phyloP scores from a whole-genome alignment of 2,888 invertebrate species.

The Tethea ocularis region DNA sequence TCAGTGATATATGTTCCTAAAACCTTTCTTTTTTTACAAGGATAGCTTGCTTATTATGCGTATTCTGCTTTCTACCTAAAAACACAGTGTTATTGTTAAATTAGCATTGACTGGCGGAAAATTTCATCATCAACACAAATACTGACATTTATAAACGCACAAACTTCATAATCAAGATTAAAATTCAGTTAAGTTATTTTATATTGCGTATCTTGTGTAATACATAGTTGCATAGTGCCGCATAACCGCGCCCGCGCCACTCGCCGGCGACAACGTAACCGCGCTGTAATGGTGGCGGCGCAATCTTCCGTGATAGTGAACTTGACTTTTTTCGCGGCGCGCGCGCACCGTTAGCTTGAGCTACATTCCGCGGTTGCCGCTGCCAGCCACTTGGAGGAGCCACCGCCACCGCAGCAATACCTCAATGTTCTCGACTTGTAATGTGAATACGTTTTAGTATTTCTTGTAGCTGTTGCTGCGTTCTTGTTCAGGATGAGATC shows the following conservation, averaged over 20 bases:
- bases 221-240: conserved; percentile 55
- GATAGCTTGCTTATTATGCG: too few relatives aligned
- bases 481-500: conserved; percentile 15
- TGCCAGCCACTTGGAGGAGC: conserved; percentile 62
- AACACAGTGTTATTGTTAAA: too few relatives aligned
- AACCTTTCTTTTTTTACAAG: too few relatives aligned
- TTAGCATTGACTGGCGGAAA: too few relatives aligned
- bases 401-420: conserved; percentile 43
- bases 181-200: background rate
- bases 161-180: background rate
- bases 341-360: conserved; percentile 77
- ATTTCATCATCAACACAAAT: background rate
- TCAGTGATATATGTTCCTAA: too few relatives aligned
- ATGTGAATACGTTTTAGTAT: conserved; percentile 37
- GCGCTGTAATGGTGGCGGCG: conserved; percentile 69
- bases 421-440: conserved; percentile 35
- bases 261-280: conserved; percentile 70
- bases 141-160: background rate
- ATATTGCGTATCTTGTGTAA: conserved; percentile 54
- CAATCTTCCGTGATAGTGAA: conserved; percentile 83
- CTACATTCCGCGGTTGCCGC: conserved; percentile 78
- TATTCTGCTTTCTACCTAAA: too few relatives aligned
- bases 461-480: conserved; percentile 27
- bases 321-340: conserved; percentile 80
- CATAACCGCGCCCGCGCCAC: conserved; percentile 46